phyloP scores from a whole-genome alignment of 2,797 vertebrate genomes.

The Pangasius djambal region DNA sequence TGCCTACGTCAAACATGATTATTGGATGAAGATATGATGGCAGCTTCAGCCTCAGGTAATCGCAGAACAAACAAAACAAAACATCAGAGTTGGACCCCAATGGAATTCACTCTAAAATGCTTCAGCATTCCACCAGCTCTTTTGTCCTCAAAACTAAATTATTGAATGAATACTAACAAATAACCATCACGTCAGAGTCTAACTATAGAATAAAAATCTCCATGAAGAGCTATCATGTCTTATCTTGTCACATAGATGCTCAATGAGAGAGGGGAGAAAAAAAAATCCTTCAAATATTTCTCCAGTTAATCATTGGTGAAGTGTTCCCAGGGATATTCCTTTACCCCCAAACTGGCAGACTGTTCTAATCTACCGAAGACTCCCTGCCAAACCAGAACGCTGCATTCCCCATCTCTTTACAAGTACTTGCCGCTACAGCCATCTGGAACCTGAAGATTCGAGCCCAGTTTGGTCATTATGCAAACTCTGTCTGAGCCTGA shows the following conservation, averaged over 20 bases:
- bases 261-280: background rate
- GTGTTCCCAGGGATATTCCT: conserved; percentile 17
- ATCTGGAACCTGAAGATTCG: conserved; percentile 14
- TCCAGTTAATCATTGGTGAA: background rate
- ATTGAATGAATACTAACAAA: background rate
- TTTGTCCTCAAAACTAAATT: background rate
- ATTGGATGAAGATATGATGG: background rate
- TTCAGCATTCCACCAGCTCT: background rate
- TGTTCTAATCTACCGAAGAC: conserved; percentile 20
- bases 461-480: conserved; percentile 14
- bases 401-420: conserved; percentile 14
- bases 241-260: background rate
- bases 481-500: conserved; percentile 19
- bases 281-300: background rate
- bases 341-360: conserved; percentile 43
- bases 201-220: background rate
- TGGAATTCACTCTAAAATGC: background rate
- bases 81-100: background rate
- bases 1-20: background rate
- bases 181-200: background rate
- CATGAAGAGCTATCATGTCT: too few relatives aligned
- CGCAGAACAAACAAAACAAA: background rate
- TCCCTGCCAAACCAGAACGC: conserved; percentile 33
- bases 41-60: background rate
- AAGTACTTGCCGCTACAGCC: background rate